These are phyloP conservation scores for Geotrypetes seraphini DNA, from an alignment of 2,797 vertebrate species.

Conservation along the genomic window DNA sequence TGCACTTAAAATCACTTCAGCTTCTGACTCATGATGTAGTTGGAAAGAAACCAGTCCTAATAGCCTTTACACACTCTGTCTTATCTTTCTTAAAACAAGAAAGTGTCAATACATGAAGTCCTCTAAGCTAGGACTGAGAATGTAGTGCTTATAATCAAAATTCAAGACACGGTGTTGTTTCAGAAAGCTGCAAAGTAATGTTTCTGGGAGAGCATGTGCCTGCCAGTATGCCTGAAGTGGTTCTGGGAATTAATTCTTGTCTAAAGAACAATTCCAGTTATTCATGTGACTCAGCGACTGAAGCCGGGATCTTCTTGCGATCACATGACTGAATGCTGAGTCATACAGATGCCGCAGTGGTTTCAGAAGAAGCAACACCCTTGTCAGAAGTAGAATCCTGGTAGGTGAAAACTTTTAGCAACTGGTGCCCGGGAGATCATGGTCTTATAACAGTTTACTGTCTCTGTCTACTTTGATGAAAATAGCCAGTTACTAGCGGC, in stretches of 20 bases:
- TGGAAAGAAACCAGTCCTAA: constrained; percentile 37
- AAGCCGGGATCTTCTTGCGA: constrained; percentile 46
- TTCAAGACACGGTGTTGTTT: background rate
- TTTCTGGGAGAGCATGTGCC: constrained; percentile 34
- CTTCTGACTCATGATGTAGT: constrained; percentile 32
- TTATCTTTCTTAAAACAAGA: no score
- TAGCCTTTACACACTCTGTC: constrained; percentile 18
- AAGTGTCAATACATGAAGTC: no score
- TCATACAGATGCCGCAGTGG: constrained; percentile 39
- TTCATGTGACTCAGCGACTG: constrained; percentile 60
- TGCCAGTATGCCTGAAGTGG: constrained; percentile 46
- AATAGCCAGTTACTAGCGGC: constrained; percentile 8
- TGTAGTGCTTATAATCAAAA: no score
- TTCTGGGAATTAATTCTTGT: constrained; percentile 63
- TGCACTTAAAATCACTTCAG: no score
- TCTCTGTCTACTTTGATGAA: background rate
- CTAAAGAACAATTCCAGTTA: constrained; percentile 63
- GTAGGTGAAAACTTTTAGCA: constrained; percentile 12
- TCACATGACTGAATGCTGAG: constrained; percentile 46
- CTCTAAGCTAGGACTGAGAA: no score
- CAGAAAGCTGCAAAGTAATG: constrained; percentile 27
- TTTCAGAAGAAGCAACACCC: constrained; percentile 33
- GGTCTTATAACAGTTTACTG: background rate
- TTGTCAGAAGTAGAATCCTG: constrained; percentile 41
- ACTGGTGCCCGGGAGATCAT: constrained; percentile 19